Evolutionary conservation across 2,888 invertebrate species (phyloP).

Genomic region (Pandemis cinnamomeana): DNA sequence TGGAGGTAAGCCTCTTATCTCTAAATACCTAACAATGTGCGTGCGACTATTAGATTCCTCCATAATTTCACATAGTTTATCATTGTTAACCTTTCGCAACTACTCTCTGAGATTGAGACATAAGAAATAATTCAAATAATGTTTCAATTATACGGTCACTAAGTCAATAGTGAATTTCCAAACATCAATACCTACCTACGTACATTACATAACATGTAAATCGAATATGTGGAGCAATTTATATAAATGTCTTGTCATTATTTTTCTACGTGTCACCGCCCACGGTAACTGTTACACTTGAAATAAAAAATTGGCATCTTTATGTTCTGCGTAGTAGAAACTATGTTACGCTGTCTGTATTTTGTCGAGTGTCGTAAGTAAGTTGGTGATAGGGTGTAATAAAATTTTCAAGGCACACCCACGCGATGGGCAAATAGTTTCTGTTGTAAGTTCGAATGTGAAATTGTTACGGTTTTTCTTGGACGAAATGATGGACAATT

Average conservation of each 20-base stretch:
- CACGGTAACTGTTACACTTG: conserved; percentile 16
- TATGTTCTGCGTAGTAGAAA: not conserved
- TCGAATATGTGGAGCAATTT: conserved; percentile 44
- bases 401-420: conserved; percentile 42
- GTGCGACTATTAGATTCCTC: not conserved
- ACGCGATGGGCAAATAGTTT: conserved; percentile 34
- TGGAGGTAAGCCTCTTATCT: conserved; percentile 16
- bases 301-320: not conserved
- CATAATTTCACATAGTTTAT: conserved; percentile 6
- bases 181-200: conserved; percentile 40
- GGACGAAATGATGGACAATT: conserved; percentile 48
- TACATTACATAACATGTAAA: conserved; percentile 41
- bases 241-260: conserved; percentile 45
- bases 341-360: conserved; percentile 17
- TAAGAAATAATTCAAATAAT: conserved; percentile 6
- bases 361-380: conserved; percentile 16
- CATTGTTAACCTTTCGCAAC: not conserved
- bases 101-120: conserved; percentile 18
- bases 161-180: conserved; percentile 41
- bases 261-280: conserved; percentile 41
- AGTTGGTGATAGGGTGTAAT: conserved; percentile 38
- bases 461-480: conserved; percentile 43
- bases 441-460: conserved; percentile 36
- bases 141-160: conserved; percentile 27
- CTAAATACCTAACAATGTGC: conserved; percentile 9